Percentiles rank a stretch among this genome's conserved stretches.
These are phyloP conservation scores for Eclectus roratus DNA, from an alignment of 2,113 vertebrate genomes.

Conservation along the genomic window DNA sequence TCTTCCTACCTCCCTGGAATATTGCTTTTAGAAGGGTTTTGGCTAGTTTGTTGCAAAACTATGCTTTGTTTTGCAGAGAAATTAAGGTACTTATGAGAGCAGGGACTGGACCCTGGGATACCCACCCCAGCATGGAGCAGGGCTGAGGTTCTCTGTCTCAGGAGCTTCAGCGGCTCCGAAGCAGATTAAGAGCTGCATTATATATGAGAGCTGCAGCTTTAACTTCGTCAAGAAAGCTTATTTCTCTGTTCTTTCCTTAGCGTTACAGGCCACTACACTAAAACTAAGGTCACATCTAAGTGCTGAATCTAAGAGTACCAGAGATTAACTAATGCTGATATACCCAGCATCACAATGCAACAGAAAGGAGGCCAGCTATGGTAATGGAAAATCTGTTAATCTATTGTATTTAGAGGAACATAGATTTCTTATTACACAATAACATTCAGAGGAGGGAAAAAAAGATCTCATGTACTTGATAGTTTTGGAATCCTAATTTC, in stretches of 20 bases:
- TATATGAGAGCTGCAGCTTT: not conserved
- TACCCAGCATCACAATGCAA: not conserved
- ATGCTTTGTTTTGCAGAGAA: not conserved
- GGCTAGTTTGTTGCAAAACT: not conserved
- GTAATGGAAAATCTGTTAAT: not conserved
- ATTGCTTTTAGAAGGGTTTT: not conserved
- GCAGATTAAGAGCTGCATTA: fast-evolving
- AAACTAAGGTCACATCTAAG: not conserved
- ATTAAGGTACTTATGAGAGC: not conserved
- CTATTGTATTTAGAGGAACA: not conserved
- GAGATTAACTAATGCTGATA: not conserved
- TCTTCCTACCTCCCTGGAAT: not conserved
- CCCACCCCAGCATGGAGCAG: not conserved
- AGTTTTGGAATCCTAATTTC: conserved; percentile 89
- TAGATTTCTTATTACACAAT: not conserved
- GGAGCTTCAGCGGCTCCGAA: not conserved
- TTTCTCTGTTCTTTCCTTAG: not conserved
- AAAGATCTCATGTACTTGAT: conserved; percentile 78
- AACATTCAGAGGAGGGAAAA: not conserved
- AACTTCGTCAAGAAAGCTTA: not conserved
- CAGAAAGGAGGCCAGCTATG: not conserved
- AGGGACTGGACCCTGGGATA: not conserved
- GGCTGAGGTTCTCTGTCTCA: not conserved
- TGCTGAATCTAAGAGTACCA: not conserved
- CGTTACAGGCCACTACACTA: not conserved